A percentile compares a stretch with the other conserved stretches of the same genome.
phyloP scores from a whole-genome alignment of 23 tunicate species.

The Trididemnum miniatum region DNA sequence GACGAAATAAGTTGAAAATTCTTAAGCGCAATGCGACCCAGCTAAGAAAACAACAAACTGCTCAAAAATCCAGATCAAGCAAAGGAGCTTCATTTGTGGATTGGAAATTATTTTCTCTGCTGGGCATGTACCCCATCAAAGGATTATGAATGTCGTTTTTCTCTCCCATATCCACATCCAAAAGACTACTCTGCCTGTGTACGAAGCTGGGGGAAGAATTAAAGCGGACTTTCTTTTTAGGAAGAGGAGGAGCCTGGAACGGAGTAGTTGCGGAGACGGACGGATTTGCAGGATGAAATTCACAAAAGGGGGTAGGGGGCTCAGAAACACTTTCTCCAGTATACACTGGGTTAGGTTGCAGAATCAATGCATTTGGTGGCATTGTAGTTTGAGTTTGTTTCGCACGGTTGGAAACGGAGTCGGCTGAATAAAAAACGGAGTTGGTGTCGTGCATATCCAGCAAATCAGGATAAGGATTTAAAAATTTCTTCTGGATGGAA shows the following conservation, averaged over 20 bases:
- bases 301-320: background rate
- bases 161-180: slow-evolving; percentile 88
- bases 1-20: too few relatives aligned
- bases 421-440: too few relatives aligned
- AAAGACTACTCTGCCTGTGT: slow-evolving; percentile 18
- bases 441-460: background rate
- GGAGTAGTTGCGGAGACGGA: background rate
- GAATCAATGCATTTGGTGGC: background rate
- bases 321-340: background rate
- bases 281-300: background rate
- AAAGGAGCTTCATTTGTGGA: too few relatives aligned
- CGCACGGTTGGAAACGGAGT: background rate
- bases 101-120: too few relatives aligned
- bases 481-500: too few relatives aligned
- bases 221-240: slow-evolving; percentile 30
- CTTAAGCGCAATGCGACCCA: too few relatives aligned
- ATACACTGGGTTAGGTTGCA: background rate
- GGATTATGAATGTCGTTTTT: slow-evolving; percentile 66
- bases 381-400: background rate
- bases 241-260: slow-evolving; percentile 34
- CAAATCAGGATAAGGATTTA: background rate
- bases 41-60: too few relatives aligned
- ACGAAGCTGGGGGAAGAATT: background rate
- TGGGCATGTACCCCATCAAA: slow-evolving; percentile 70
- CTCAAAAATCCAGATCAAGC: too few relatives aligned